Conservation (phyloP, 2,797 vertebrate genomes). For the Crocodylus rhombifer region DNA sequence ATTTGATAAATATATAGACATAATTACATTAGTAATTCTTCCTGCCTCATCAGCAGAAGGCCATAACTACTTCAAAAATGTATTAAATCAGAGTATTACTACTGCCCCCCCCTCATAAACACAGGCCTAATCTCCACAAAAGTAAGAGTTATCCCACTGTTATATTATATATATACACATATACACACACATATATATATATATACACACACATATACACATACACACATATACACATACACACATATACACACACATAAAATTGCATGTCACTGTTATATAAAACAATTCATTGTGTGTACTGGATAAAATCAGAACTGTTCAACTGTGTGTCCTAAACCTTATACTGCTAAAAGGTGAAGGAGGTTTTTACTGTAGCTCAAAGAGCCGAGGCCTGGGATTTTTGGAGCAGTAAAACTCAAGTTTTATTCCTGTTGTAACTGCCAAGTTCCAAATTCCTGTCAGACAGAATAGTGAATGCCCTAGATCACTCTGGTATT, state of each 20-base stretch:
- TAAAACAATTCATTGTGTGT: not conserved
- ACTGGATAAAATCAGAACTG: not conserved
- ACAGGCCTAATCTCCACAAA: not conserved
- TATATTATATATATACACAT: too few relatives aligned
- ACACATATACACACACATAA: not conserved
- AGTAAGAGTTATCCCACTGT: not conserved
- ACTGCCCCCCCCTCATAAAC: not conserved
- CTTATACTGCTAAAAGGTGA: not conserved
- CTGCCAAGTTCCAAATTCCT: not conserved
- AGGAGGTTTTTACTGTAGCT: not conserved
- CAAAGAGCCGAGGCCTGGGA: not conserved
- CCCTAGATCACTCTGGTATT: not conserved
- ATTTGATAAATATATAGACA: not conserved
- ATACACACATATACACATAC: not conserved
- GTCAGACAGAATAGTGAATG: not conserved
- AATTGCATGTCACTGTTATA: not conserved
- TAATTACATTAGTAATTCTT: not conserved
- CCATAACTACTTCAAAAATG: not conserved
- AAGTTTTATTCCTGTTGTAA: not conserved
- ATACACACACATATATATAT: too few relatives aligned
- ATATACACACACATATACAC: not conserved
- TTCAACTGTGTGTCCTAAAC: not conserved
- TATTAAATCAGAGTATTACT: fast-evolving
- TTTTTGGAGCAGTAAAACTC: not conserved
- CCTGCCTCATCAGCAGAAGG: not conserved